phyloP scores from a whole-genome alignment of 2,113 vertebrate species.

The Caranx ignobilis region DNA sequence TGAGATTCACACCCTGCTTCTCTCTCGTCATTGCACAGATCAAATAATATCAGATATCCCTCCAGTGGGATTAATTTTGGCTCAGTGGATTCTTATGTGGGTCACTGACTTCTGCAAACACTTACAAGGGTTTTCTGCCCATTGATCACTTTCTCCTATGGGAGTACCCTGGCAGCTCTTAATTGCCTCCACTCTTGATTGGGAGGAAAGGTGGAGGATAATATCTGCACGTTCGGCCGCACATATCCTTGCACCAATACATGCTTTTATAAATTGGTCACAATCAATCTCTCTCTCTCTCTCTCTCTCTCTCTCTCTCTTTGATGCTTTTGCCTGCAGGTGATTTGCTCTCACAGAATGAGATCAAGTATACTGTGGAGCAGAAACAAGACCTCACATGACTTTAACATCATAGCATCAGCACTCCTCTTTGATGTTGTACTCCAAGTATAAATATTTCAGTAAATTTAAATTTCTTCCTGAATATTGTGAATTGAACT shows the following conservation, averaged over 20 bases:
- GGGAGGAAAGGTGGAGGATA: background rate
- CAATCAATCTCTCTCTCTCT: too few relatives aligned
- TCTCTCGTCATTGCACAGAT: background rate
- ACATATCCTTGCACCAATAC: background rate
- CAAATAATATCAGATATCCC: background rate
- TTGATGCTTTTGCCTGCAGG: background rate
- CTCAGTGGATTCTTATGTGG: background rate
- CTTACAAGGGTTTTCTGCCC: background rate
- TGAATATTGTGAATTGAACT: background rate
- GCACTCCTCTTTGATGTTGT: too few relatives aligned
- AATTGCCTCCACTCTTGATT: background rate
- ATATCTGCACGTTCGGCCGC: too few relatives aligned
- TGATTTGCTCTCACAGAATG: background rate
- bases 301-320: background rate
- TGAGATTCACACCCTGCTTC: constrained; percentile 65
- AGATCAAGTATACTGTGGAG: background rate
- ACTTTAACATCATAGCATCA: background rate
- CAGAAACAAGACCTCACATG: too few relatives aligned
- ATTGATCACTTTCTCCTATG: background rate
- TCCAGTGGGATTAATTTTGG: background rate
- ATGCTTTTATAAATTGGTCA: background rate
- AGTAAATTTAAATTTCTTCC: too few relatives aligned
- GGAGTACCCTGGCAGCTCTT: background rate
- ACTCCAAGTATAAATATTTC: too few relatives aligned
- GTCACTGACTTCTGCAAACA: background rate